Base-by-base conservation (phyloP, 2,888 invertebrate species). In the Chaitophorus viminalis region DNA sequence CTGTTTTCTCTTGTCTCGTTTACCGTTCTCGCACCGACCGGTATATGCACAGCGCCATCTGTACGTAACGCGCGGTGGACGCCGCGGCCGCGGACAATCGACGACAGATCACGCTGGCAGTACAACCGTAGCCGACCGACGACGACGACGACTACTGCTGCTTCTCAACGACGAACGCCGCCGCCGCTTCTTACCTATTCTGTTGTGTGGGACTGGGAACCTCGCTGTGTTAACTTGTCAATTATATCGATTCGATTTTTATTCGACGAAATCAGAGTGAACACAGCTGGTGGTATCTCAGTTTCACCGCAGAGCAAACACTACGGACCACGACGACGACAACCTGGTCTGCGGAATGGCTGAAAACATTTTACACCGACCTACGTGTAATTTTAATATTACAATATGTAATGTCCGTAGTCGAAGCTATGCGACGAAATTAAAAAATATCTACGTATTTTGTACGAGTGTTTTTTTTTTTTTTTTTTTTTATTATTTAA, bases 251-350 rank as follows among this genome's bases (percentile, higher is more conserved):
- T 87, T 87, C 87, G 87, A 87, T 89, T 92, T 92, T 92, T 92
- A 92, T 92, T 86, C 78, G 72, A 79, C 54, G 81, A 81, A 74
- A 93, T 91, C 91, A 91, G 94, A 96, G 97, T 97, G 97, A 97
- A 97, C 97, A 97, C 97, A 97, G 97, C 97, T 97, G 97, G 97
- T 97, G 97, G 97, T 97, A 97, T 97, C 97, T 97, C 97, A 97
- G 96, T 96, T 92, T 91, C 92, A 92, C 91, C 91, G 90, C 91
- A 91, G 92, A 91, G 79, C 84, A 87, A 87, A 39, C n/a, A 4
- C 87, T 87, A 39, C 87, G 52, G 78, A 39, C 39, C 85, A 89
- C 81, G 87, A 83, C 89, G 88, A 88, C 68, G 68, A 11, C 25
- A 29, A 68, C 68, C 25, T 39, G 1, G n/a, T 75, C n/a, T 68